These are phyloP conservation scores for Mobula birostris DNA, from an alignment of 2,113 vertebrate species.

Conservation along the genomic window DNA sequence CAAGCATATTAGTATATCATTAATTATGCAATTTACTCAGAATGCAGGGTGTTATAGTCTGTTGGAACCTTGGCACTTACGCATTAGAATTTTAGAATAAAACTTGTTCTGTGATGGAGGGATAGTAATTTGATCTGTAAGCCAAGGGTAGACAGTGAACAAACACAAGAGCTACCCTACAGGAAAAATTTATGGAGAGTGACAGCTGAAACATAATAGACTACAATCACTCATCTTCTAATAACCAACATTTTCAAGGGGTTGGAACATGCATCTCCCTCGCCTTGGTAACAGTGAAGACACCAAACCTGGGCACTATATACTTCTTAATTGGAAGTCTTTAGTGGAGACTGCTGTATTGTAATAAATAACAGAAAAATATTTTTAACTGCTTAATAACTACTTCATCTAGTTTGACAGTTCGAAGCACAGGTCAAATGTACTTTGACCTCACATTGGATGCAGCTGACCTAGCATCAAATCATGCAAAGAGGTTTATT, in stretches of 20 bases:
- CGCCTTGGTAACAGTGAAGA: not conserved
- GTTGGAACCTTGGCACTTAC: not conserved
- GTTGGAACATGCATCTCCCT: not conserved
- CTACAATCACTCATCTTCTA: not conserved
- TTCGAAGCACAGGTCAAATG: constrained; percentile 13
- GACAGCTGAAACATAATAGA: not conserved
- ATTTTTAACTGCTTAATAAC: not conserved
- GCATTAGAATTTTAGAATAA: not conserved
- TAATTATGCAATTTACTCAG: not conserved
- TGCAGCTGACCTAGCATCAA: not conserved
- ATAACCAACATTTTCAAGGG: not conserved
- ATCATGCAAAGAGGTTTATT: not conserved
- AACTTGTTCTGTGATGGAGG: not conserved
- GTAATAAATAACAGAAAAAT: not conserved
- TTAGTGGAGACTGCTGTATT: not conserved
- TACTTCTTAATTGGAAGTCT: not conserved
- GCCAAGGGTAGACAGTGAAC: not conserved
- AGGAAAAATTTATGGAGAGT: not conserved
- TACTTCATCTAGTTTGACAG: not conserved
- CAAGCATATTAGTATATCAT: not conserved
- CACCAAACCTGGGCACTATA: not conserved
- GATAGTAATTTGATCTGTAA: not conserved
- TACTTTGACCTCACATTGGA: constrained; percentile 1
- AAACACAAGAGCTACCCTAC: not conserved
- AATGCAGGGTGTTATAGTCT: not conserved